Conservation (phyloP, 2,113 vertebrate genomes). For the Motacilla tschutschensis region DNA sequence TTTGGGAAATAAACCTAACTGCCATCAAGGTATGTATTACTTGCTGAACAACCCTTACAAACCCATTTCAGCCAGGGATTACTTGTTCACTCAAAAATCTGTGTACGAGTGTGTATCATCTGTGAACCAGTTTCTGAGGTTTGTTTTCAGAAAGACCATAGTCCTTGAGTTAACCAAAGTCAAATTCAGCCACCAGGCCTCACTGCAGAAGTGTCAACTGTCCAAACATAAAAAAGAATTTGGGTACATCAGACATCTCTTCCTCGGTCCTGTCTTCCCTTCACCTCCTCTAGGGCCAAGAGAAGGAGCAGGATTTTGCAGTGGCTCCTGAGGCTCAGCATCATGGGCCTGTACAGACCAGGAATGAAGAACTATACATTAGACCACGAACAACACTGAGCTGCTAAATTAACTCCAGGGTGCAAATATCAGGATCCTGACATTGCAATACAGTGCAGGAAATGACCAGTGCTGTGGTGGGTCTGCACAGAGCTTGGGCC, state of each 20-base stretch:
- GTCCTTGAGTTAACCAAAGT: not conserved
- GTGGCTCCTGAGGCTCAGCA: not conserved
- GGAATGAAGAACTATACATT: accelerated
- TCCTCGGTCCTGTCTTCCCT: not conserved
- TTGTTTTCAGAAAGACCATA: not conserved
- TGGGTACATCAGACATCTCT: accelerated
- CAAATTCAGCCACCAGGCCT: not conserved
- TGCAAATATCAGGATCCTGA: not conserved
- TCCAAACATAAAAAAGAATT: not conserved
- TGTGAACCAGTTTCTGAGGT: not conserved
- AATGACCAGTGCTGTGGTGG: not conserved
- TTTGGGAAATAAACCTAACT: not conserved
- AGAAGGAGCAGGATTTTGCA: not conserved
- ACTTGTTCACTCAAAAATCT: not conserved
- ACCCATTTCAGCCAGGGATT: not conserved
- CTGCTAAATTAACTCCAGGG: not conserved
- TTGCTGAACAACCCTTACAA: not conserved
- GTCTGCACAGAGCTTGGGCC: not conserved
- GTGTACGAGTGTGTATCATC: not conserved
- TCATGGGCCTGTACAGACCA: not conserved
- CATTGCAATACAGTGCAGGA: not conserved
- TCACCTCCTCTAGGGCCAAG: not conserved
- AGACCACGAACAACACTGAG: accelerated
- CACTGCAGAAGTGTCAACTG: not conserved
- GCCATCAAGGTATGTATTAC: not conserved